Base-by-base conservation (phyloP, 2,797 vertebrate species). In the Mormyrus hasselquistii region DNA sequence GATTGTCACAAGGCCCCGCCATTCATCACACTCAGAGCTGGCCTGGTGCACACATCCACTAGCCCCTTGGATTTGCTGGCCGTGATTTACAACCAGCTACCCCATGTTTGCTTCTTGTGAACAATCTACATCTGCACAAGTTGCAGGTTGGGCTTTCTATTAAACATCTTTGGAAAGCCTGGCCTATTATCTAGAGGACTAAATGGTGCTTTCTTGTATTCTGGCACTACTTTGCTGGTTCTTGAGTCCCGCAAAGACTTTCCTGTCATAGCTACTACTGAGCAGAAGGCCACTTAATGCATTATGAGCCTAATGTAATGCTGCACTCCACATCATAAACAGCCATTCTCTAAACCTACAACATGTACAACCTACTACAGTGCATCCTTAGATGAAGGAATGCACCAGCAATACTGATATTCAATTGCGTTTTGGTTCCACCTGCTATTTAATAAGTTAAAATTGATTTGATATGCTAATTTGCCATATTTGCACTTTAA, bases 21-120 rank as follows among this genome's bases (percentile, higher is more conserved):
- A 84, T 62, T 16, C 88, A 59, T 53, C 87, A 59, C 50, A 29
- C 50, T 83, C 88, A 82, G 49, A 83, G 53, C 52, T 50, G 38
- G 50, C 69, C 50, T 25, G n/a, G 65, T 8, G 16, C 69, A 57
- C 52, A 52, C 22, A 9, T 59, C 59, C 87, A 55, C 50, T 4
- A 16, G 84, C 47, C 50, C 47, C 47, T 52, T 49, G 22, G 22
- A 55, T 55, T 86, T 55, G 49, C 83, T 22, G 1, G 3, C 85
- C 29, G 6, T 86, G 85, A 88, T 62, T 82, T 52, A 88, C n/a
- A 47, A 50, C 10, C 22, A 9, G 10, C 87, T 55, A 73, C 34
- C 76, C 76, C 8, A 9, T 44, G 44, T 50, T 16, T 44, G 22
- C 16, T 49, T 55, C 41, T 44, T 49, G 57, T 89, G n/a, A 38